Evolutionary conservation across 2,113 vertebrate species (phyloP).

Genomic region (Recurvirostra avosetta): DNA sequence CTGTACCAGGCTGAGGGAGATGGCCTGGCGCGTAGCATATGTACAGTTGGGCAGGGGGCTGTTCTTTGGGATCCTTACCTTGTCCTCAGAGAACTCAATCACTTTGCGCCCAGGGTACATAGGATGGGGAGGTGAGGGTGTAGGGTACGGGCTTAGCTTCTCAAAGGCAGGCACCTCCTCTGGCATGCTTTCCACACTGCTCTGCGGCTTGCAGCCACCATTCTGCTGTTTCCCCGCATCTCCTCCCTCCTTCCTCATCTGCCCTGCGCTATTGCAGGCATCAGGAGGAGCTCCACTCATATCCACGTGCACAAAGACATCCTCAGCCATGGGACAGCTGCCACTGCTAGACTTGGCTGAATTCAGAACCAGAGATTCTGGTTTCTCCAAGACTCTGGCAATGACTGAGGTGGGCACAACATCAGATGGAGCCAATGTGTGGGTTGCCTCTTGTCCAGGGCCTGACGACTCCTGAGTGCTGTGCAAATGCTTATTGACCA

Average conservation of each 20-base stretch:
- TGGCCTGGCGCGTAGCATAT: constrained; percentile 94
- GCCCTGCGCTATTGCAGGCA: constrained; percentile 20
- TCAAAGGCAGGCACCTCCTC: constrained; percentile 83
- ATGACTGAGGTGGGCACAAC: constrained; percentile 94
- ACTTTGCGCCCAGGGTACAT: constrained; percentile 92
- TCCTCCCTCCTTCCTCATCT: constrained; percentile 25
- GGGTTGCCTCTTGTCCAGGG: constrained; percentile 69
- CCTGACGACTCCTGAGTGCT: constrained; percentile 73
- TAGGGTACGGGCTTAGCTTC: constrained; percentile 91
- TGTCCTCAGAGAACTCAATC: constrained; percentile 96
- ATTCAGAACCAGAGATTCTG: constrained; percentile 92
- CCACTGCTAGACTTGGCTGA: constrained; percentile 90
- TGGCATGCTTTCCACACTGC: constrained; percentile 69
- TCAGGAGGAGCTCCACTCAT: constrained; percentile 81
- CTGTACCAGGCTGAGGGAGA: constrained; percentile 93
- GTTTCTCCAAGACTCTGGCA: constrained; percentile 94
- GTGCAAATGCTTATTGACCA: constrained; percentile 95
- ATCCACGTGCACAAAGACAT: constrained; percentile 96
- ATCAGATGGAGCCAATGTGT: constrained; percentile 79
- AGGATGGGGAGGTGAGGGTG: constrained; percentile 81
- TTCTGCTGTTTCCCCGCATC: constrained; percentile 70
- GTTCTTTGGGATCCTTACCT: constrained; percentile 94
- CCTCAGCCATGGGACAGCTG: constrained; percentile 86
- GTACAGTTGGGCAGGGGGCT: constrained; percentile 97
- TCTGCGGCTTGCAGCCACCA: constrained; percentile 78